A percentile compares a stretch with the other conserved stretches of the same genome.
Evolutionary conservation across 2,888 invertebrate species (phyloP).

Genomic region (Mesochorus sp.): DNA sequence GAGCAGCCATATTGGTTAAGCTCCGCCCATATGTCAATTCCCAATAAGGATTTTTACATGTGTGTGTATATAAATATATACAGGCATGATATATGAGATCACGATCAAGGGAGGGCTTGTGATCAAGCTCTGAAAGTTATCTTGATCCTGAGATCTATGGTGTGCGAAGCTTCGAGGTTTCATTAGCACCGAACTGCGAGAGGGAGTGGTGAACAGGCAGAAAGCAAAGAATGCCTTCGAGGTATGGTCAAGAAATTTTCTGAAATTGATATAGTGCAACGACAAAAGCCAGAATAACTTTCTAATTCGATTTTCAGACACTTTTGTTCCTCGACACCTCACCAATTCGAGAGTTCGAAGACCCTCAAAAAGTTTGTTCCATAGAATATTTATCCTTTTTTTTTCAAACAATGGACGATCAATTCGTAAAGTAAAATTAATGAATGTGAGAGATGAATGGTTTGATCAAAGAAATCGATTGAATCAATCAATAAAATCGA

Average conservation of each 20-base stretch:
- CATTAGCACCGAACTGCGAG: conserved; percentile 30
- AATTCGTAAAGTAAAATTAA: neutral
- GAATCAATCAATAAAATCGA: neutral
- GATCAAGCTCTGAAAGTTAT: conserved; percentile 30
- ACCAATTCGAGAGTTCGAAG: too few relatives aligned
- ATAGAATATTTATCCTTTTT: too few relatives aligned
- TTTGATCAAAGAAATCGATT: neutral
- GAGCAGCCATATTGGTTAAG: too few relatives aligned
- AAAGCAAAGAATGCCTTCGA: neutral
- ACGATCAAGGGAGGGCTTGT: conserved; percentile 16
- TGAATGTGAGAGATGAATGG: neutral
- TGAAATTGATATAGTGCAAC: conserved; percentile 8
- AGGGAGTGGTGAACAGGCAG: neutral
- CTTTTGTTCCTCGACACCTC: too few relatives aligned
- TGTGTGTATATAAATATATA: neutral
- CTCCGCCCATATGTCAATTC: too few relatives aligned
- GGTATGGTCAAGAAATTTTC: conserved; percentile 1
- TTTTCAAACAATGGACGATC: neutral
- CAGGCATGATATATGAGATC: conserved; percentile 22
- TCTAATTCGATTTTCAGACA: too few relatives aligned
- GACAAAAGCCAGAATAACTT: too few relatives aligned
- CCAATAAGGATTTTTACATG: neutral
- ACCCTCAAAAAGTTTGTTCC: too few relatives aligned
- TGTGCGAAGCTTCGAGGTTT: conserved; percentile 34
- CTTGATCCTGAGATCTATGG: conserved; percentile 33